Conservation (phyloP, 2,888 invertebrate species). For the Drosophila ezoana region DNA sequence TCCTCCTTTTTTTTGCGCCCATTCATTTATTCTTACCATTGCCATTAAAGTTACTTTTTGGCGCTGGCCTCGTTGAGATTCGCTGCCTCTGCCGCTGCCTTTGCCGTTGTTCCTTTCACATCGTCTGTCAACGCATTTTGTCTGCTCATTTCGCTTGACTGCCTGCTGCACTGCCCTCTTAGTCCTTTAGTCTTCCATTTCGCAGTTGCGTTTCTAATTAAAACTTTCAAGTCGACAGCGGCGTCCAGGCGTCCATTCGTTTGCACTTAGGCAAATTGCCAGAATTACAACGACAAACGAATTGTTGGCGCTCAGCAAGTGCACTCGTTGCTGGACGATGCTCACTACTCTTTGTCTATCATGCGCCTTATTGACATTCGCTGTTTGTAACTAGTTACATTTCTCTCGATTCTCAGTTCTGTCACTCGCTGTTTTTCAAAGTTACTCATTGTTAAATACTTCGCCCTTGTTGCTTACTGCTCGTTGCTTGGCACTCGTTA, state of each 20-base stretch:
- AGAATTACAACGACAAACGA: constrained; percentile 42
- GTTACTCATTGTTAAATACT: neutral
- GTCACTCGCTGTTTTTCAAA: neutral
- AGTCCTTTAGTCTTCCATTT: constrained; percentile 37
- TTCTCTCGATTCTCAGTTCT: neutral
- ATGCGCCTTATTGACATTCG: neutral
- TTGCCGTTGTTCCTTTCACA: constrained; percentile 43
- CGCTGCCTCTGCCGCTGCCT: constrained; percentile 22
- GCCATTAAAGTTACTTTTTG: constrained; percentile 64
- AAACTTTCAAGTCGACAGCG: constrained; percentile 61
- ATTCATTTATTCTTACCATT: constrained; percentile 47
- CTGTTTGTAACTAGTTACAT: neutral
- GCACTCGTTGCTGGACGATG: neutral
- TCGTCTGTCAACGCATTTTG: constrained; percentile 76
- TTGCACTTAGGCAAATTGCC: constrained; percentile 78
- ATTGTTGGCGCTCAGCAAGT: neutral
- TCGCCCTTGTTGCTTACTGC: no score
- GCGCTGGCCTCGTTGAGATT: constrained; percentile 50
- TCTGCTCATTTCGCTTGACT: constrained; percentile 76
- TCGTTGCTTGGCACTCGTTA: neutral
- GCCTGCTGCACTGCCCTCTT: constrained; percentile 36
- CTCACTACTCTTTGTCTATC: neutral
- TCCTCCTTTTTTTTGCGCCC: constrained; percentile 34
- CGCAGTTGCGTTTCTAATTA: constrained; percentile 77
- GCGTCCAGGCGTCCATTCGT: constrained; percentile 46